Percentiles rank a stretch among this genome's conserved stretches.
phyloP scores from a whole-genome alignment of 2,888 invertebrate species.

The Drosophila phalerata region DNA sequence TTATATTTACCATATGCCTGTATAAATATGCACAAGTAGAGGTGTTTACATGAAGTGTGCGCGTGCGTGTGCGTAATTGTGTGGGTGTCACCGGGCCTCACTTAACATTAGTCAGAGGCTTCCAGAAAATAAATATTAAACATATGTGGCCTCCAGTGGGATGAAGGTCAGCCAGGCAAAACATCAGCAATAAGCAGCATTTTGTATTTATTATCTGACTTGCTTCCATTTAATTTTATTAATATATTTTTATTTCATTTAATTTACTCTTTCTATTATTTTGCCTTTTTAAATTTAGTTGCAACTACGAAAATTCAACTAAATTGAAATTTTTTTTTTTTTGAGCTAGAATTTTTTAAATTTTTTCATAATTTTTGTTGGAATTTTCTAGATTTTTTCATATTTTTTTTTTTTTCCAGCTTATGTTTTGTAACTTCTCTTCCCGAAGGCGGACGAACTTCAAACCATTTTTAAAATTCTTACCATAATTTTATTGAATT shows the following conservation, averaged over 20 bases:
- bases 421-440: too few relatives aligned
- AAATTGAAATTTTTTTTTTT: too few relatives aligned
- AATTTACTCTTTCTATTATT: neutral
- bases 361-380: too few relatives aligned
- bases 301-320: too few relatives aligned
- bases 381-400: too few relatives aligned
- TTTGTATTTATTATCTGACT: neutral
- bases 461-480: too few relatives aligned
- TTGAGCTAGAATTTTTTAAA: too few relatives aligned
- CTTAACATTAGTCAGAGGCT: conserved; percentile 54
- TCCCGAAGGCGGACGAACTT: too few relatives aligned
- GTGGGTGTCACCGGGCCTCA: conserved; percentile 21
- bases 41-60: conserved; percentile 45
- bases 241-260: neutral
- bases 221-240: neutral
- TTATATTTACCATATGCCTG: conserved; percentile 14
- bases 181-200: conserved; percentile 3
- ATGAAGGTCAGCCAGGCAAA: conserved; percentile 52
- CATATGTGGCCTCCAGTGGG: conserved; percentile 38
- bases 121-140: conserved; percentile 42
- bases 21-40: conserved; percentile 12
- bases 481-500: too few relatives aligned
- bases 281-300: neutral
- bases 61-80: conserved; percentile 43
- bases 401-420: too few relatives aligned